A percentile compares a stretch with the other conserved stretches of the same genome.
Evolutionary conservation across 2,113 vertebrate genomes (phyloP).

Genomic region (Peromyscus leucopus): DNA sequence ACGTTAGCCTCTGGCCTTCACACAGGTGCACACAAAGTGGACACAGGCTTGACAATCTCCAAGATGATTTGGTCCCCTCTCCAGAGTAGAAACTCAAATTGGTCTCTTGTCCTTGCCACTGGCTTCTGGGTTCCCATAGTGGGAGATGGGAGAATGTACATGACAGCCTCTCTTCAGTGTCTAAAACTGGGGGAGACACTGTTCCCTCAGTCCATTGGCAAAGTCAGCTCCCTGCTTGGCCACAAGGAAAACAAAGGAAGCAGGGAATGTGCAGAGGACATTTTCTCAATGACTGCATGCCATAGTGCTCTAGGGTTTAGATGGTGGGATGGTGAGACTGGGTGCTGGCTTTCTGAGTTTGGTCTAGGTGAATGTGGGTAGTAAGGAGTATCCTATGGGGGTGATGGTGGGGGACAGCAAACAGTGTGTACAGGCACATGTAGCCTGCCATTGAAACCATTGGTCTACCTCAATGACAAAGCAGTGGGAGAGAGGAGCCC

Average conservation of each 20-base stretch:
- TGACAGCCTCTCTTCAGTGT: rapidly evolving
- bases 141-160: neutral
- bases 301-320: neutral
- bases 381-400: neutral
- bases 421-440: rapidly evolving
- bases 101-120: neutral
- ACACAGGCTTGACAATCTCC: too few relatives aligned
- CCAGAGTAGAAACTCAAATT: neutral
- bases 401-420: neutral
- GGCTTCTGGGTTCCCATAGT: neutral
- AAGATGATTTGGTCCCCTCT: neutral
- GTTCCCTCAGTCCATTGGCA: neutral
- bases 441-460: neutral
- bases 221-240: neutral
- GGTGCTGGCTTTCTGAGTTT: neutral
- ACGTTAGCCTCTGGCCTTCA: neutral
- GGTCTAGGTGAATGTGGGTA: too few relatives aligned
- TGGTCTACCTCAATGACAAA: neutral
- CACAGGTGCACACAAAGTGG: neutral
- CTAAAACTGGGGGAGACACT: neutral
- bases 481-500: rapidly evolving
- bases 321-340: neutral
- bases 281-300: neutral
- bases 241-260: too few relatives aligned
- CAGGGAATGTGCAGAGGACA: rapidly evolving